Percentiles rank a stretch among this genome's conserved stretches.
phyloP scores from a whole-genome alignment of 1,140 invertebrate species.

The Mizuhopecten yessoensis region DNA sequence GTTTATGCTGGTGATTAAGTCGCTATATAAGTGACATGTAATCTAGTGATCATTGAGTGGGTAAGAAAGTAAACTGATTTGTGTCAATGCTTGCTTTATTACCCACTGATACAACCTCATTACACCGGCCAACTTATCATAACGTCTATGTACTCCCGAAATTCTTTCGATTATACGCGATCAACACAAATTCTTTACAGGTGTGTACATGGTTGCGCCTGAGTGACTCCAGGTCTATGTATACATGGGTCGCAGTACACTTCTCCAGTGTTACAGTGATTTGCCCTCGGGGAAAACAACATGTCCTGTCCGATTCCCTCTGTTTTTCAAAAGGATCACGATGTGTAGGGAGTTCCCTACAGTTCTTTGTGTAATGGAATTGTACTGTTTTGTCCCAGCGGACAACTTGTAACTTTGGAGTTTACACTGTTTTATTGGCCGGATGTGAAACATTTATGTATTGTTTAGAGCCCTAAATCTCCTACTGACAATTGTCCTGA shows the following conservation, averaged over 20 bases:
- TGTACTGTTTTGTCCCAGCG: conserved; percentile 23
- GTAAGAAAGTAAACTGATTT: not conserved
- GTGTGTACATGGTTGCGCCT: conserved; percentile 15
- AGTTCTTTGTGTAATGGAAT: conserved; percentile 10
- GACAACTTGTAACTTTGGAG: not conserved
- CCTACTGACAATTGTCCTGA: not conserved
- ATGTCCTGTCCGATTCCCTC: not conserved
- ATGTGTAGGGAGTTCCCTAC: not conserved
- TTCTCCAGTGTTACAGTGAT: not conserved
- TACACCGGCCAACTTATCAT: not conserved
- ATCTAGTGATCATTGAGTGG: not conserved
- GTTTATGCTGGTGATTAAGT: not conserved
- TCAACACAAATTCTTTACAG: conserved; percentile 14
- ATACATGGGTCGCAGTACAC: not conserved
- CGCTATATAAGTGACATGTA: not conserved
- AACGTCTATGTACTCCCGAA: not conserved
- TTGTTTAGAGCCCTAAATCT: not conserved
- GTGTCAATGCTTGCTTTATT: not conserved
- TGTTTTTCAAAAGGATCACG: conserved; percentile 17
- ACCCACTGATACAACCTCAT: not conserved
- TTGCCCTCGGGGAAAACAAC: not conserved
- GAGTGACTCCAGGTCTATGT: not conserved
- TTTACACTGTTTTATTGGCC: conserved; percentile 8
- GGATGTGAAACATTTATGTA: conserved; percentile 14
- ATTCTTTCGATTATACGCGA: conserved; percentile 18